Base-by-base conservation (phyloP, 1,140 invertebrate species). In the Mercenaria mercenaria region DNA sequence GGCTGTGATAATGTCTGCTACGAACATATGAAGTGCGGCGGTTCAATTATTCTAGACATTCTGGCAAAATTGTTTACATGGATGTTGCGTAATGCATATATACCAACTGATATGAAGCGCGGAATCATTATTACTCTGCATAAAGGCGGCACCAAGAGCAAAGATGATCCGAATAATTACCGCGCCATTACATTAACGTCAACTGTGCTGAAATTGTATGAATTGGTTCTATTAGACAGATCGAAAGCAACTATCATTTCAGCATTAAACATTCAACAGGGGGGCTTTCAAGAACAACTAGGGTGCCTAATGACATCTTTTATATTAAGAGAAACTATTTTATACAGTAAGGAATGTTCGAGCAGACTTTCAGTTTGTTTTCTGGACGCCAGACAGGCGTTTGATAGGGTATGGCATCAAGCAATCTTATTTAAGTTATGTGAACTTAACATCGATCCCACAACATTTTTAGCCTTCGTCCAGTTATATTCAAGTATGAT, bases 81-180 rank as follows among this genome's bases (percentile, higher is more conserved):
- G 32, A 76, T 74, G 83, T 32, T 76, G 34, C 32, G 43, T 37
- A 4, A 10, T 69, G 18, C 13, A 34, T 39, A 50, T 29, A 56
- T 85, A 11, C 83, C 83, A 34, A 8, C 15, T 18, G 56, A 34
- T 2, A 29, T 85, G 32, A 85, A 85, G 13, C 18, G 15, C 4
- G 83, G 67, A 1, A n/a, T 37, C 10, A 85, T 76, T 39, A 56
- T 74, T 3, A 85, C 83, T 15, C 26, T 74, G 37, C 83, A 85
- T 34, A 85, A 72, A 74, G 52, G 80, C n/a, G 52, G 59, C 6
- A 82, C n/a, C 0, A 82, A 82, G 32, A 4, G 80, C 1, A 82
- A 82, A 47, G 47, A 79, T 52, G 26, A 50, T n/a, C 56, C 80
- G 18, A 29, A 82, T 29, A 82, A 82, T 82, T 82, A 82, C 34